Conservation (phyloP, 2,113 vertebrate species). For the Equus quagga region DNA sequence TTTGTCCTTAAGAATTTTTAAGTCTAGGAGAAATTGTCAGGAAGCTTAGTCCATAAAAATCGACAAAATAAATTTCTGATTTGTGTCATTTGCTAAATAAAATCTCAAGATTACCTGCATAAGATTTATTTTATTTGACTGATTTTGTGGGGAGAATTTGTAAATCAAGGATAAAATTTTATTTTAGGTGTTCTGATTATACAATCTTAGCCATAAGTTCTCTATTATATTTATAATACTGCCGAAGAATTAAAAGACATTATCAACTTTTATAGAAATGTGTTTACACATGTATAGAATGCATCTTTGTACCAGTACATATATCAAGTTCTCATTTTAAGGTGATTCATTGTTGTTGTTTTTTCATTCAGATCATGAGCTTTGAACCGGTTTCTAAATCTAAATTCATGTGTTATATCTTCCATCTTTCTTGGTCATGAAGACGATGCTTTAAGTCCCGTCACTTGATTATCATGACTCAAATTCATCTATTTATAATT, state of each 20-base stretch:
- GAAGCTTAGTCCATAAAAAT: neutral
- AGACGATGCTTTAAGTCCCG: neutral
- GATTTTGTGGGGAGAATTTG: neutral
- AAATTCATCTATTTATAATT: constrained; percentile 7
- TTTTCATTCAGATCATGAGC: neutral
- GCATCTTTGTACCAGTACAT: neutral
- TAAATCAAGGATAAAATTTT: neutral
- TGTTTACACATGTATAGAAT: neutral
- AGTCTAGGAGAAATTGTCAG: neutral
- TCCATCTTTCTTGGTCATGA: neutral
- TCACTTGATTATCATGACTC: neutral
- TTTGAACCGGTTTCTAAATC: neutral
- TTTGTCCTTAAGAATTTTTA: constrained; percentile 22
- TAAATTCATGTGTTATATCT: neutral
- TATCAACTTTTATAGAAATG: neutral
- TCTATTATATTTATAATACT: neutral
- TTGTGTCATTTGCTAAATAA: neutral
- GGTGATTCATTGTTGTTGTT: neutral
- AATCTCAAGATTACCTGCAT: neutral
- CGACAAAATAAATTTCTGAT: neutral
- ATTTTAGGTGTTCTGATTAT: neutral
- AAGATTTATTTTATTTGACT: neutral
- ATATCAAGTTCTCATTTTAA: neutral
- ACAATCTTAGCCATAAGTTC: neutral
- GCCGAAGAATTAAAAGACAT: neutral